A percentile compares a stretch with the other conserved stretches of the same genome.
Conservation (phyloP, 2,888 invertebrate genomes). For the Andrena camellia region DNA sequence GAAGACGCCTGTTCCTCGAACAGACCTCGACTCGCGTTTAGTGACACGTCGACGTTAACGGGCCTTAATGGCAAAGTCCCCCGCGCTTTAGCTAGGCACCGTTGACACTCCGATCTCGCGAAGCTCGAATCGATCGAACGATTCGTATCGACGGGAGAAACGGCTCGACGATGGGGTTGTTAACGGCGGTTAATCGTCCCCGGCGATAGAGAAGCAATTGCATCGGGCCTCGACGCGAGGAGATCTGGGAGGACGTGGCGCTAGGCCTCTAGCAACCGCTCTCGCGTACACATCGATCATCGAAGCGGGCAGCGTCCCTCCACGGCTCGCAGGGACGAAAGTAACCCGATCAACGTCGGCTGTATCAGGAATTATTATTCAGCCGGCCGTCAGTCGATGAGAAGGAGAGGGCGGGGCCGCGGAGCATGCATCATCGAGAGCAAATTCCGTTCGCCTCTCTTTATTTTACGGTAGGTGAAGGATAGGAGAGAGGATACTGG, state of each 20-base stretch:
- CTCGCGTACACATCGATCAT: slow-evolving; percentile 69
- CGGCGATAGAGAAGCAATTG: slow-evolving; percentile 36
- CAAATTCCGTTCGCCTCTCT: slow-evolving; percentile 74
- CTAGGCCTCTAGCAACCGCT: slow-evolving; percentile 31
- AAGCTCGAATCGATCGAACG: slow-evolving; percentile 12
- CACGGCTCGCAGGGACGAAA: slow-evolving; percentile 56
- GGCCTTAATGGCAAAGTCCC: background rate
- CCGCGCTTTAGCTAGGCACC: too few species aligned
- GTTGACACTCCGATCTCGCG: too few species aligned
- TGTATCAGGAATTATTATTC: slow-evolving; percentile 78
- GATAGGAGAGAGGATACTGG: slow-evolving; percentile 24
- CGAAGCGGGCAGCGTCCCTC: slow-evolving; percentile 52
- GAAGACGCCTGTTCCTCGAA: slow-evolving; percentile 7
- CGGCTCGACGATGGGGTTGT: slow-evolving; percentile 30
- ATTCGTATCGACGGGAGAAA: background rate
- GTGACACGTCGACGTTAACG: background rate
- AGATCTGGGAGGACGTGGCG: slow-evolving; percentile 31
- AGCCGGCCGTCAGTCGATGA: slow-evolving; percentile 69
- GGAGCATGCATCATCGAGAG: slow-evolving; percentile 77
- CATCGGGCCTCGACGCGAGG: slow-evolving; percentile 1
- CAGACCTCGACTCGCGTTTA: background rate
- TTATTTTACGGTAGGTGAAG: slow-evolving; percentile 69
- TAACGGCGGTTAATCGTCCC: slow-evolving; percentile 54
- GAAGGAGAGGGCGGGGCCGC: slow-evolving; percentile 68
- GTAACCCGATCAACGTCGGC: slow-evolving; percentile 72